Evolutionary conservation across 2,113 vertebrate genomes (phyloP), one percentile per base, ranked within the genome.

Genomic region (Hemicordylus capensis): DNA sequence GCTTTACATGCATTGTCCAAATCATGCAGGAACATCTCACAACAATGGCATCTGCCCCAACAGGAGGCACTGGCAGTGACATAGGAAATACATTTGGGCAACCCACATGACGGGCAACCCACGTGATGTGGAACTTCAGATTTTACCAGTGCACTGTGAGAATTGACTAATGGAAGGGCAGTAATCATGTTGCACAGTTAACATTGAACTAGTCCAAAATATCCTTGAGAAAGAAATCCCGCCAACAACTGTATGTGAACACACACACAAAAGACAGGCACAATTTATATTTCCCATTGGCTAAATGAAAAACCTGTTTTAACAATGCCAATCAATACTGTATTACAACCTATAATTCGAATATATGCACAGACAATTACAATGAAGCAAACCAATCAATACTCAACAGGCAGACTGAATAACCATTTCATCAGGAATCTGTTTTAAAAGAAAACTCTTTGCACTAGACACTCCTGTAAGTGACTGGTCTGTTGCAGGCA

Each of bases 401-500:
- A 92, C 63, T 14, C 75, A 91, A 56, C 78, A 87, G 86, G 69
- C 37, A 46, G 70, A 87, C 85, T 94, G 91, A 92, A 93, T 54
- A 90, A 85, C 34, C 89, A 82, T 87, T 95, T 86, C 56, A 91
- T 87, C 44, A 89, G 81, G 90, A 88, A 91, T 26, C 58, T 83
- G 24, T 87, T 91, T 93, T 86, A 89, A 95, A 95, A 92, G 67
- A 46, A 8, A 19, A 81, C 69, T 72, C 67, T 91, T 88, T 86
- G 81, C 64, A 91, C 37, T 42, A 90, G 63, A 87, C 90, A 85
- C 48, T 89, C 86, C 82, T 83, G 80, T 61, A 89, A 54, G 15
- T 46, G 91, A 94, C 88, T 87, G 90, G 94, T 92, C 80, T 94
- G 92, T 77, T 90, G 87, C 82, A 90, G 67, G 82, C 84, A 92